A percentile compares a stretch with the other conserved stretches of the same genome.
phyloP scores from a whole-genome alignment of 2,113 vertebrate genomes.

The Fulica atra region DNA sequence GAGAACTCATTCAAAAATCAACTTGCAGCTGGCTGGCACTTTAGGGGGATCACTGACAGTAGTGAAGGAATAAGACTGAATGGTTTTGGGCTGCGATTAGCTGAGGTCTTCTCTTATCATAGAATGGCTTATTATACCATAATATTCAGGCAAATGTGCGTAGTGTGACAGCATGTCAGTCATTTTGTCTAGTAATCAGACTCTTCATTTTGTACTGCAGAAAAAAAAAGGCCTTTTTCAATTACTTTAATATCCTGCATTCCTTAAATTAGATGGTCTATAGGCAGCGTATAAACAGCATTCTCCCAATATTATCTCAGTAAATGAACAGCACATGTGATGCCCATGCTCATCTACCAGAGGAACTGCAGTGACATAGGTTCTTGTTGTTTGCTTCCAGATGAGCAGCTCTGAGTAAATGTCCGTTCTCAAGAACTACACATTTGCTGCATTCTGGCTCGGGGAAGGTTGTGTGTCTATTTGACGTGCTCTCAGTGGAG shows the following conservation, averaged over 20 bases:
- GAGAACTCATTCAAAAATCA: not conserved
- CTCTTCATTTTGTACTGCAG: not conserved
- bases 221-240: slow-evolving; percentile 17
- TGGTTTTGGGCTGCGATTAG: not conserved
- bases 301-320: not conserved
- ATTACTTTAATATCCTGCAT: not conserved
- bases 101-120: not conserved
- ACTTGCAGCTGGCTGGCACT: not conserved
- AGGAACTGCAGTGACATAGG: not conserved
- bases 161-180: not conserved
- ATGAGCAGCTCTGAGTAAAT: not conserved
- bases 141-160: not conserved
- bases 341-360: not conserved
- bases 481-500: slow-evolving; percentile 58
- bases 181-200: slow-evolving; percentile 4
- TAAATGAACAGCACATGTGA: not conserved
- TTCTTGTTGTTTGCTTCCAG: slow-evolving; percentile 25
- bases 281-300: not conserved
- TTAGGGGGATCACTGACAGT: not conserved
- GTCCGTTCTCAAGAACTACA: not conserved
- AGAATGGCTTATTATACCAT: not conserved
- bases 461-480: not conserved
- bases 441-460: not conserved
- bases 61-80: not conserved
- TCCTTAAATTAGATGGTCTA: slow-evolving; percentile 25